phyloP scores from a whole-genome alignment of 2,113 vertebrate species.

The Melozone crissalis region DNA sequence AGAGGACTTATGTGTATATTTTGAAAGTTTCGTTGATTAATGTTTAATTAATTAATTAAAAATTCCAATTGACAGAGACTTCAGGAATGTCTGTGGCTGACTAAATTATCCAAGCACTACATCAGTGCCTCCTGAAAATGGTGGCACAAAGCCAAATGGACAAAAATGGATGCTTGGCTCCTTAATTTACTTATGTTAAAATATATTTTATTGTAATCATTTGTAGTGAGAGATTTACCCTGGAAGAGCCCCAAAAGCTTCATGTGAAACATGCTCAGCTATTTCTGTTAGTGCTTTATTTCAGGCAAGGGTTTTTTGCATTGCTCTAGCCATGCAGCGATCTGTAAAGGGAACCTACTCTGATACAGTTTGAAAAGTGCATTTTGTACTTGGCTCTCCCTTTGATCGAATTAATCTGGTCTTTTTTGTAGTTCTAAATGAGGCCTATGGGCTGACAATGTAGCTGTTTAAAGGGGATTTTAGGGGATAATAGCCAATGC shows the following conservation, averaged over 20 bases:
- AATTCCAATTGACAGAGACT: background rate
- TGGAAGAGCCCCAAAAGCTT: slow-evolving; percentile 41
- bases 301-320: slow-evolving; percentile 30
- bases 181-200: slow-evolving; percentile 65
- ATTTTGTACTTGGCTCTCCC: slow-evolving; percentile 84
- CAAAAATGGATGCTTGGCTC: background rate
- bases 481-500: slow-evolving; percentile 83
- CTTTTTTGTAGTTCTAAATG: slow-evolving; percentile 83
- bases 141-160: background rate
- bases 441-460: slow-evolving; percentile 82
- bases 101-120: background rate
- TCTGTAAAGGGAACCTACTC: slow-evolving; percentile 80
- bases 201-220: slow-evolving; percentile 59
- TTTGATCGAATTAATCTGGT: slow-evolving; percentile 86
- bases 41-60: background rate
- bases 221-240: slow-evolving; percentile 52
- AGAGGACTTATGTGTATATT: background rate
- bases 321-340: slow-evolving; percentile 66
- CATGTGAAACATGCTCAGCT: slow-evolving; percentile 52
- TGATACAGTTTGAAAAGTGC: slow-evolving; percentile 86
- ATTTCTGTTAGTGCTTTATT: slow-evolving; percentile 68
- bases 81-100: background rate
- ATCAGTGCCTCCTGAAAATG: background rate
- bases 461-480: slow-evolving; percentile 87
- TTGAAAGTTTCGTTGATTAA: background rate